These are phyloP conservation scores for Drosophila elegans DNA, from an alignment of 1,140 invertebrate genomes.

Conservation along the genomic window DNA sequence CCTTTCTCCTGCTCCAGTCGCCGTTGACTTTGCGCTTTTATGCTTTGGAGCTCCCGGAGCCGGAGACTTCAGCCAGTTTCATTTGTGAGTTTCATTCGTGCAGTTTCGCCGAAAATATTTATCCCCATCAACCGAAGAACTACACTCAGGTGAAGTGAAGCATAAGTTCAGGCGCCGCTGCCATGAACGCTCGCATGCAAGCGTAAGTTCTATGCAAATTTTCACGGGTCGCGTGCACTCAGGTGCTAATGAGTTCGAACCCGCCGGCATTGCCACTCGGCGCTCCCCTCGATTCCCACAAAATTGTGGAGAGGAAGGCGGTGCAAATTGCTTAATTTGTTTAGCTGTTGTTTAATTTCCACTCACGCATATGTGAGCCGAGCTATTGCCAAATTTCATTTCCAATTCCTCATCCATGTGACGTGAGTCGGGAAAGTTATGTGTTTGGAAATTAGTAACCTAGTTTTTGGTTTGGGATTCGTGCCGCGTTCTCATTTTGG, in stretches of 20 bases:
- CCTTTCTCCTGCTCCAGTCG: conserved; percentile 12
- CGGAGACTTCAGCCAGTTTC: conserved; percentile 58
- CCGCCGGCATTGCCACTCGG: conserved; percentile 1
- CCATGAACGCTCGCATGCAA: conserved; percentile 76
- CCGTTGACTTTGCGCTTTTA: conserved; percentile 71
- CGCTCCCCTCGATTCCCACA: conserved; percentile 2
- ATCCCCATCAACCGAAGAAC: not conserved
- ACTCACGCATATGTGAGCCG: conserved; percentile 1
- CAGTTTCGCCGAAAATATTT: conserved; percentile 63
- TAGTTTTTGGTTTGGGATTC: conserved; percentile 6
- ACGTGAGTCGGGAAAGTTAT: conserved; percentile 6
- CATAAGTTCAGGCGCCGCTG: conserved; percentile 60
- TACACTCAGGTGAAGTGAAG: conserved; percentile 24
- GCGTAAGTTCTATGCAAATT: conserved; percentile 74
- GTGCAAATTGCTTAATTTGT: conserved; percentile 58
- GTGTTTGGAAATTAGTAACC: conserved; percentile 30
- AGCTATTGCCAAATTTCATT: not conserved
- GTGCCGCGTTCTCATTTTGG: not conserved
- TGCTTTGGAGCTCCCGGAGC: conserved; percentile 50
- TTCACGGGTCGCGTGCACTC: conserved; percentile 43
- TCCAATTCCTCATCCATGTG: not conserved
- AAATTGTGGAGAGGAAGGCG: conserved; percentile 25
- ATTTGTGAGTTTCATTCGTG: conserved; percentile 66
- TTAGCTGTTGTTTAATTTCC: conserved; percentile 44
- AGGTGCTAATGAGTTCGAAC: conserved; percentile 62